These are phyloP conservation scores for Phoeniculus purpureus DNA, from an alignment of 2,797 vertebrate genomes.

Conservation along the genomic window DNA sequence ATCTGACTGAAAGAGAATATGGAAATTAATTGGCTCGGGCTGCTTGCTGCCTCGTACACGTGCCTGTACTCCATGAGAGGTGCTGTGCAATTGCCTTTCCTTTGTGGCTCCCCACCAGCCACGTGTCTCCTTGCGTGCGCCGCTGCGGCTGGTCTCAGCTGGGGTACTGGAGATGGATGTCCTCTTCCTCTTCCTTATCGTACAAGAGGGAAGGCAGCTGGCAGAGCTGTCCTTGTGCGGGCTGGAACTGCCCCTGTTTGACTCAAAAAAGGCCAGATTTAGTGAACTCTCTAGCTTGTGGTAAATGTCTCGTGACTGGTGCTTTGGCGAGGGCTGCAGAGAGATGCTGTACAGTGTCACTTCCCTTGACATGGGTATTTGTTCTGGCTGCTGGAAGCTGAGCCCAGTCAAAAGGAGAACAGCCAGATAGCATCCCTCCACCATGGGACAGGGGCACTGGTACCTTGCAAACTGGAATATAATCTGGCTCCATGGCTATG, in stretches of 20 bases:
- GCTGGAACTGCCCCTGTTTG: background rate
- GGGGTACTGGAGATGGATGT: background rate
- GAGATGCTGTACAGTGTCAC: background rate
- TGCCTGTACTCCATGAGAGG: background rate
- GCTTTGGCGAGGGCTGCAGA: background rate
- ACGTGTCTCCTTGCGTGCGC: background rate
- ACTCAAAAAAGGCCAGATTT: constrained; percentile 38
- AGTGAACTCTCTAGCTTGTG: constrained; percentile 17
- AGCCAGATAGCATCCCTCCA: background rate
- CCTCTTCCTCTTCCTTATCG: constrained; percentile 8
- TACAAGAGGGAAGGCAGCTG: constrained; percentile 38
- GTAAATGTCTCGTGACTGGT: constrained; percentile 6
- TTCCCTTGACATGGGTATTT: constrained; percentile 5
- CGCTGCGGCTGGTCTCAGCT: background rate
- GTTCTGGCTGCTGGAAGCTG: background rate
- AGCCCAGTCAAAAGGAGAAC: background rate
- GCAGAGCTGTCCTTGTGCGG: background rate
- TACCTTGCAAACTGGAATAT: background rate
- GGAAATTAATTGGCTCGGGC: constrained; percentile 59
- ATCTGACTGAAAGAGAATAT: constrained; percentile 42
- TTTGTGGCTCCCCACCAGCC: constrained; percentile 22
- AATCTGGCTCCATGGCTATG: background rate
- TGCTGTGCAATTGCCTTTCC: constrained; percentile 33
- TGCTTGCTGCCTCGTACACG: background rate
- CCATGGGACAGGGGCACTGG: background rate